Evolutionary conservation across 2,888 invertebrate genomes (phyloP).

Genomic region (Melipona bicolor): DNA sequence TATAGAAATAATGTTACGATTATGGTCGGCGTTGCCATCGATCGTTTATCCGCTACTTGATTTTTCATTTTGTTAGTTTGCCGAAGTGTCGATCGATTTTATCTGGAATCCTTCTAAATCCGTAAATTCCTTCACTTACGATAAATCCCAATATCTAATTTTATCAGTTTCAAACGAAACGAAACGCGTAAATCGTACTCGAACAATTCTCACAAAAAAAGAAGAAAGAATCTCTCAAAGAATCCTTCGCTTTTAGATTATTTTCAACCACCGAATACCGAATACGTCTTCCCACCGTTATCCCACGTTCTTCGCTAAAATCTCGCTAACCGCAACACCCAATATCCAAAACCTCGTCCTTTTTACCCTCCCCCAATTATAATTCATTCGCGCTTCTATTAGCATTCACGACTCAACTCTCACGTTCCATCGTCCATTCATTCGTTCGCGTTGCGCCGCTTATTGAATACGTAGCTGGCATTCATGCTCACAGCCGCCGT

Average conservation of each 20-base stretch:
- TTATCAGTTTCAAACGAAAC: neutral
- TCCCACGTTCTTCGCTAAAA: neutral
- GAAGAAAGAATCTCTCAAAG: too few relatives aligned
- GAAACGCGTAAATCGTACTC: too few relatives aligned
- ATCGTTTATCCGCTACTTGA: neutral
- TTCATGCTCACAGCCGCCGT: slow-evolving; percentile 17
- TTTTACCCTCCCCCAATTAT: slow-evolving; percentile 31
- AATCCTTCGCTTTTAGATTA: too few relatives aligned
- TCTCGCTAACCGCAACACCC: neutral
- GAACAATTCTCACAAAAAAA: too few relatives aligned
- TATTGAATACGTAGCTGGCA: slow-evolving; percentile 46
- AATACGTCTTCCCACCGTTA: neutral
- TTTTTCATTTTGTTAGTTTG: neutral
- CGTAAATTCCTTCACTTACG: neutral
- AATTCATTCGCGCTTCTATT: slow-evolving; percentile 43
- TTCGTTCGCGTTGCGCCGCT: slow-evolving; percentile 20
- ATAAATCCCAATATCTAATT: neutral
- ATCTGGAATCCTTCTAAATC: neutral
- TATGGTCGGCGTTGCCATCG: neutral
- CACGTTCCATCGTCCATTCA: slow-evolving; percentile 8
- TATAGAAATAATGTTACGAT: neutral
- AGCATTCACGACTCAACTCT: neutral
- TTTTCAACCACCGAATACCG: too few relatives aligned
- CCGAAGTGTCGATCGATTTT: too few relatives aligned
- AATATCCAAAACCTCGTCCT: neutral